phyloP scores from a whole-genome alignment of 2,888 invertebrate genomes.

The Ischnus inquisitorius region DNA sequence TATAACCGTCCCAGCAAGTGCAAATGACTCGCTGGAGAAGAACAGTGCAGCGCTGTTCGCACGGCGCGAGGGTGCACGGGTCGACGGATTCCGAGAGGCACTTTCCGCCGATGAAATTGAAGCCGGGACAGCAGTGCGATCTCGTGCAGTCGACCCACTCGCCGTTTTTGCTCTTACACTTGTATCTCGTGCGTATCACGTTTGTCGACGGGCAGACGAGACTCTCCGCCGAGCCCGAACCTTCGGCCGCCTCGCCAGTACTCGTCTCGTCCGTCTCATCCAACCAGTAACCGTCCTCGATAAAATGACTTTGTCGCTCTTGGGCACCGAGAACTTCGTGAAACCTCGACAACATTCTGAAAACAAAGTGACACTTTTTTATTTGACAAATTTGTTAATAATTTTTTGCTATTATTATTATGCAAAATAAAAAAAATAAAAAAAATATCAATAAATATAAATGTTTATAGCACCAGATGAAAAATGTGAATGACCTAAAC shows the following conservation, averaged over 20 bases:
- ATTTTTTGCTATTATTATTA: no score
- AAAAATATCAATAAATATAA: no score
- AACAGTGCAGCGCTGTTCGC: constrained; percentile 90
- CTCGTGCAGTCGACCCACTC: constrained; percentile 89
- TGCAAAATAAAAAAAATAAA: no score
- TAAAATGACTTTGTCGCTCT: neutral
- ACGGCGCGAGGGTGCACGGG: constrained; percentile 88
- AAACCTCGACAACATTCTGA: constrained; percentile 5
- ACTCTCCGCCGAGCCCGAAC: constrained; percentile 71
- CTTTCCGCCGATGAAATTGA: constrained; percentile 88
- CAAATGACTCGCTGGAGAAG: constrained; percentile 88
- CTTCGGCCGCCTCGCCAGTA: constrained; percentile 26
- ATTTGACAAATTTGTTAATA: no score
- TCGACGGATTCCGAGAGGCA: constrained; percentile 88
- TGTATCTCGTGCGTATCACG: constrained; percentile 88
- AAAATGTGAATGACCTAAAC: no score
- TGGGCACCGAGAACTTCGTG: neutral
- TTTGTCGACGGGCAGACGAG: constrained; percentile 88
- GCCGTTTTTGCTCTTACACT: constrained; percentile 87
- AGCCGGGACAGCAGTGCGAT: constrained; percentile 88
- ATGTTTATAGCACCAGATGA: no score
- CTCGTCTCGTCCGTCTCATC: constrained; percentile 51
- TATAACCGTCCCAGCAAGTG: constrained; percentile 89
- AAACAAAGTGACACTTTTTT: neutral
- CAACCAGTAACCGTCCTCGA: constrained; percentile 57